A percentile compares a stretch with the other conserved stretches of the same genome.
Evolutionary conservation across 35 echinoderm and acorn worm species (phyloP).

Genomic region (Apostichopus californicus): DNA sequence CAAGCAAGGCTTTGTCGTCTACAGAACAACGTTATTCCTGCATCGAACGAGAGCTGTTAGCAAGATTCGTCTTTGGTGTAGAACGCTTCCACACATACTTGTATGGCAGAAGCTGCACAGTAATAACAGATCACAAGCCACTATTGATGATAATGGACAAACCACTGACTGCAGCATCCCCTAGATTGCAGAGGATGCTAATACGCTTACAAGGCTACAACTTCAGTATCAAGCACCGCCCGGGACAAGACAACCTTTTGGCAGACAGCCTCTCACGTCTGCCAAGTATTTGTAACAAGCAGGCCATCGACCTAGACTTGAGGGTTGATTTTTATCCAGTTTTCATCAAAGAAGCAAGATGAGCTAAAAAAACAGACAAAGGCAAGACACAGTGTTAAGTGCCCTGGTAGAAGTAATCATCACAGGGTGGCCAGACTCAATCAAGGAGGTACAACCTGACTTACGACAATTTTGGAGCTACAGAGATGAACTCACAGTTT

Average conservation of each 20-base stretch:
- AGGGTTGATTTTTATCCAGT: slow-evolving; percentile 11
- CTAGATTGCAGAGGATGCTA: slow-evolving; percentile 49
- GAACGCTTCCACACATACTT: slow-evolving; percentile 51
- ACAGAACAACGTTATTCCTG: slow-evolving; percentile 30
- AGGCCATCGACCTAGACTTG: slow-evolving; percentile 32
- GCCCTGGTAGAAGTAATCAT: no score
- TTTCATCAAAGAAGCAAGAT: not conserved
- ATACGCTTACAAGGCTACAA: slow-evolving; percentile 46
- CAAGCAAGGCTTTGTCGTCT: slow-evolving; percentile 37
- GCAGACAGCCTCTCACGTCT: slow-evolving; percentile 46
- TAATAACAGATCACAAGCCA: slow-evolving; percentile 42
- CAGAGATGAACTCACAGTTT: no score
- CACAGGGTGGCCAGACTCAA: no score
- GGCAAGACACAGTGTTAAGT: no score
- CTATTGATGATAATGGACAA: slow-evolving; percentile 28
- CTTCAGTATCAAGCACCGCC: slow-evolving; percentile 20
- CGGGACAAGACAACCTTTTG: slow-evolving; percentile 23
- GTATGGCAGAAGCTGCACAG: slow-evolving; percentile 45
- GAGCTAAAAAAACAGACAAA: no score
- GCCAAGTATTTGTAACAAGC: not conserved
- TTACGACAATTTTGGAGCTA: not conserved
- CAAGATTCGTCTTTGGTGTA: slow-evolving; percentile 43
- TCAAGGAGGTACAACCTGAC: no score
- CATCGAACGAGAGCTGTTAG: slow-evolving; percentile 49
- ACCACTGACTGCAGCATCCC: slow-evolving; percentile 32